Evolutionary conservation across 2,888 invertebrate genomes (phyloP), one percentile per base, ranked within the genome.

Genomic region (Ophion ellenae): DNA sequence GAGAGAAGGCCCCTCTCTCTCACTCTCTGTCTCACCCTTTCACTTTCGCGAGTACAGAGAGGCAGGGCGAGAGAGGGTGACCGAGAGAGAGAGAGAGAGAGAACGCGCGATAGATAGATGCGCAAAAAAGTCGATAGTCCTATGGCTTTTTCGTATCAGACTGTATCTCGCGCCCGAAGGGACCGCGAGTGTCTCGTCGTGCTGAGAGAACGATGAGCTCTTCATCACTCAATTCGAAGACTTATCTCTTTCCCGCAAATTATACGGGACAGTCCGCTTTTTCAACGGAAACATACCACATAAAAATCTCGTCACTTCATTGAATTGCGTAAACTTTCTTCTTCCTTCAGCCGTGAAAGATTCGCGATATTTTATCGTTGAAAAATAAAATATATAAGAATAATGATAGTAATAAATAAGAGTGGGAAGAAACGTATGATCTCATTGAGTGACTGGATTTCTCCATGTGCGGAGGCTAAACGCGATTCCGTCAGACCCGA

Each of bases 91-190:
- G 32, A 9, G 17, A 66, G 10, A 66, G 32, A 66, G 11, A 24
- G 5, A 28, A 4, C 3, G 47, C 4, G 17, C 4, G 14, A 53
- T 17, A 53, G 4, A 0, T 4, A 2, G 0, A 53, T 14, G 10
- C 20, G n/a, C 61, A 36, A 83, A 83, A 71, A 83, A 83, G 77
- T 77, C 82, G 63, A 83, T 83, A 76, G 67, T 66, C 59, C 45
- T 57, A 14, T 53, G 14, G n/a, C 61, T 53, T 32, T 76, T 32
- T n/a, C n/a, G 28, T 5, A 24, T n/a, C 24, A 14, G n/a, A 28
- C 61, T 40, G 69, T 78, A 28, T 6, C 20, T 20, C 53, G n/a
- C 53, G 4, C 17, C 53, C 53, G 53, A 53, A 14, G 53, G 53
- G 14, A 53, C 14, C 53, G 14, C 53, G 17, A 53, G 53, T 53